Evolutionary conservation across 64 coral and sea anemone genomes (phyloP).

Genomic region (Porites lutea): DNA sequence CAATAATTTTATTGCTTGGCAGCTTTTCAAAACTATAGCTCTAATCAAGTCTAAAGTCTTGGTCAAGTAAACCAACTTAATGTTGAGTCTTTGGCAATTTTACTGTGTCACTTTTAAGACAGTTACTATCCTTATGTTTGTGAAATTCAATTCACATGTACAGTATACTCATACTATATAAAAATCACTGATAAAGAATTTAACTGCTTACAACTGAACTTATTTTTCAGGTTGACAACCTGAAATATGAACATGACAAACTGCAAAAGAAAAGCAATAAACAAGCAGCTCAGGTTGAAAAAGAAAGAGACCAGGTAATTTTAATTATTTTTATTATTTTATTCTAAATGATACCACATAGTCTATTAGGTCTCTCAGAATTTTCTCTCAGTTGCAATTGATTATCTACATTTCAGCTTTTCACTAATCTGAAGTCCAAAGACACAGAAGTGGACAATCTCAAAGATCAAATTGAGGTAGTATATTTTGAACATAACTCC

Average conservation of each 20-base stretch:
- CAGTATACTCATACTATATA: too few relatives aligned
- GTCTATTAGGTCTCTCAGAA: too few relatives aligned
- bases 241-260: constrained; percentile 91
- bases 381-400: too few relatives aligned
- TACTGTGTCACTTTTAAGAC: too few relatives aligned
- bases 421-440: constrained; percentile 74
- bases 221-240: constrained; percentile 68
- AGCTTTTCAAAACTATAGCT: too few relatives aligned
- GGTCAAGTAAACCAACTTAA: too few relatives aligned
- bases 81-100: too few relatives aligned
- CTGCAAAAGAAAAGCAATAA: constrained; percentile 82
- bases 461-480: constrained; percentile 82
- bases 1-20: background rate
- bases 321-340: background rate
- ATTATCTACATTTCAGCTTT: constrained; percentile 25
- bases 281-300: constrained; percentile 75
- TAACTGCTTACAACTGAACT: background rate
- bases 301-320: constrained; percentile 86
- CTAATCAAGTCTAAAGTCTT: too few relatives aligned
- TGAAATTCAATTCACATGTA: too few relatives aligned
- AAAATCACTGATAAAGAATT: too few relatives aligned
- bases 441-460: constrained; percentile 70
- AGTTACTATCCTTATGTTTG: too few relatives aligned
- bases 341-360: too few relatives aligned
- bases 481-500: background rate